Evolutionary conservation across 2,113 vertebrate genomes (phyloP).

Genomic region (Corydoras maculifer): DNA sequence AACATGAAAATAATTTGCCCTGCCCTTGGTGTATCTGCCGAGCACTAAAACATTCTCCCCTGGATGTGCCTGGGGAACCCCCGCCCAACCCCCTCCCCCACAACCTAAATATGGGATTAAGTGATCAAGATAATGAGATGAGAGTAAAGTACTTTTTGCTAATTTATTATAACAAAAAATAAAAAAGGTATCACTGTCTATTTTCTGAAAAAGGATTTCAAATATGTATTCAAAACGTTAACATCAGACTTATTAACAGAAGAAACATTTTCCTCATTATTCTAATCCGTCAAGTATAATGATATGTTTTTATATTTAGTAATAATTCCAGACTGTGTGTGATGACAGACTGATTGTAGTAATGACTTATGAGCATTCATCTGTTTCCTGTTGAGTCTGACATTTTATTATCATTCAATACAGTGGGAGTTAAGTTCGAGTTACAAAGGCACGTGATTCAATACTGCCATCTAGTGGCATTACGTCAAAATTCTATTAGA

Average conservation of each 20-base stretch:
- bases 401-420: constrained; percentile 4
- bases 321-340: constrained; percentile 18
- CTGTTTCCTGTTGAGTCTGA: constrained; percentile 34
- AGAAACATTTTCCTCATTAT: background rate
- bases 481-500: background rate
- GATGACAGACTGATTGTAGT: constrained; percentile 20
- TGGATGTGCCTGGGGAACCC: too few species aligned
- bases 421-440: background rate
- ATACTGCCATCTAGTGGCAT: constrained; percentile 37
- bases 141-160: too few species aligned
- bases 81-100: too few species aligned
- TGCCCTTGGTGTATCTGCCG: too few species aligned
- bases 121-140: too few species aligned
- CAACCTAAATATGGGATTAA: too few species aligned
- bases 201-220: too few species aligned
- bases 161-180: too few species aligned
- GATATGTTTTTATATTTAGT: constrained; percentile 3
- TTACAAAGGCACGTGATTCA: background rate
- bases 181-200: too few species aligned
- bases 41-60: too few species aligned
- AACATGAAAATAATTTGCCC: too few species aligned
- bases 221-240: too few species aligned
- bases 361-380: constrained; percentile 11
- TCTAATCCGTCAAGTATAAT: constrained; percentile 11
- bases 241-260: background rate